Percentiles rank a stretch among this genome's conserved stretches.
Conservation (phyloP, 2,113 vertebrate genomes). For the Brienomyrus longianalis region DNA sequence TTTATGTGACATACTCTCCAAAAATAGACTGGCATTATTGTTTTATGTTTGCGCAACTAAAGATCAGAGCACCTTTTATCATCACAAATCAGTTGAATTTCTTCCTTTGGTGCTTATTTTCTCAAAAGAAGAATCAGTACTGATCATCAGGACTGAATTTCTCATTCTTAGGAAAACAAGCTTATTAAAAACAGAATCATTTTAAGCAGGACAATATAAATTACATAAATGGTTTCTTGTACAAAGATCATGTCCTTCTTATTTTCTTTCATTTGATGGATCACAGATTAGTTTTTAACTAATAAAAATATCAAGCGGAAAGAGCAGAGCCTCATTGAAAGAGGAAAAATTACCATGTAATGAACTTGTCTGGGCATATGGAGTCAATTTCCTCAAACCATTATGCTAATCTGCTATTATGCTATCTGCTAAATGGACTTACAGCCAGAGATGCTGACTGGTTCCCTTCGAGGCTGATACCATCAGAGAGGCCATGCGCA, state of each 20-base stretch:
- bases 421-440: conserved; percentile 31
- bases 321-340: not conserved
- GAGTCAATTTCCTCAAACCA: conserved; percentile 39
- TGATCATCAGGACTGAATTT: not conserved
- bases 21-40: conserved; percentile 19
- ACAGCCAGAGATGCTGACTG: conserved; percentile 28
- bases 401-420: conserved; percentile 20
- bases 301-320: conserved; percentile 9
- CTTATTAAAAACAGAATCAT: not conserved
- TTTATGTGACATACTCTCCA: conserved; percentile 18
- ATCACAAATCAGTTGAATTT: not conserved
- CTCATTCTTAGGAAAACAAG: not conserved
- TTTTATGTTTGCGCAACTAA: conserved; percentile 11
- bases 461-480: conserved; percentile 27
- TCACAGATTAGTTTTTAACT: not conserved
- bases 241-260: not conserved
- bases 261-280: not conserved
- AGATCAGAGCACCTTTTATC: conserved; percentile 26
- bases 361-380: conserved; percentile 42
- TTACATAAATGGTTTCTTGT: not conserved
- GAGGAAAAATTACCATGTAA: conserved; percentile 15
- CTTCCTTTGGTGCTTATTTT: conserved; percentile 3
- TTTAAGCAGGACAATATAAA: not conserved
- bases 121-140: conserved; percentile 23
- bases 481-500: conserved; percentile 22